Percentiles rank a stretch among this genome's conserved stretches.
Evolutionary conservation across 1,140 invertebrate species (phyloP).

Genomic region (Nixonia krombeini): DNA sequence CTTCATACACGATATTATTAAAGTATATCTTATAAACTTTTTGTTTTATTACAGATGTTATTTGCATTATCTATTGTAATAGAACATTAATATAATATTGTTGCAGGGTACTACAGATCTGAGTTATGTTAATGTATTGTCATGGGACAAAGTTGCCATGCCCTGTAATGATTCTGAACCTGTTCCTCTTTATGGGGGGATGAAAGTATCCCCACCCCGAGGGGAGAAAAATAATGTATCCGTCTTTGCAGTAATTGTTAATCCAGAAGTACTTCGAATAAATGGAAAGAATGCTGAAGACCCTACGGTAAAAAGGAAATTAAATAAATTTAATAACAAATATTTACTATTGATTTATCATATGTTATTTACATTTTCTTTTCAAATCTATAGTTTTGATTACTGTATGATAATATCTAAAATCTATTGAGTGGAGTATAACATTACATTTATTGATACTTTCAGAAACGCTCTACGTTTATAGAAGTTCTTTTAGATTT

Average conservation of each 20-base stretch:
- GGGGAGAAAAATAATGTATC: slow-evolving; percentile 74
- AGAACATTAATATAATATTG: no score
- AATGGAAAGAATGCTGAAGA: slow-evolving; percentile 78
- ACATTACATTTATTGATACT: no score
- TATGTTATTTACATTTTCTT: not conserved
- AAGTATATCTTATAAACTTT: no score
- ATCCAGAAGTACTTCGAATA: slow-evolving; percentile 77
- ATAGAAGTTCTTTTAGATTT: slow-evolving; percentile 80
- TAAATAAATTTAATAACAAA: not conserved
- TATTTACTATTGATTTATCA: not conserved
- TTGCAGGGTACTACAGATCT: slow-evolving; percentile 60
- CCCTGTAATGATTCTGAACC: slow-evolving; percentile 76
- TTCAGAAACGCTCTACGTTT: slow-evolving; percentile 75
- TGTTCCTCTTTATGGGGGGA: slow-evolving; percentile 79
- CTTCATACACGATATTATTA: no score
- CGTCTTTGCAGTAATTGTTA: slow-evolving; percentile 81
- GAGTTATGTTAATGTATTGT: slow-evolving; percentile 79
- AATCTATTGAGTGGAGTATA: no score
- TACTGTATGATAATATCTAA: no score
- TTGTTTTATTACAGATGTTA: no score
- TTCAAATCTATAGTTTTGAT: not conserved
- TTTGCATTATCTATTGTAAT: no score
- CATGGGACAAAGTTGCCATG: slow-evolving; percentile 80
- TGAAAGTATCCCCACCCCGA: slow-evolving; percentile 77
- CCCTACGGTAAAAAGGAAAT: slow-evolving; percentile 67